These are phyloP conservation scores for Drosophila persimilis DNA, from an alignment of 1,140 invertebrate species.

Conservation along the genomic window DNA sequence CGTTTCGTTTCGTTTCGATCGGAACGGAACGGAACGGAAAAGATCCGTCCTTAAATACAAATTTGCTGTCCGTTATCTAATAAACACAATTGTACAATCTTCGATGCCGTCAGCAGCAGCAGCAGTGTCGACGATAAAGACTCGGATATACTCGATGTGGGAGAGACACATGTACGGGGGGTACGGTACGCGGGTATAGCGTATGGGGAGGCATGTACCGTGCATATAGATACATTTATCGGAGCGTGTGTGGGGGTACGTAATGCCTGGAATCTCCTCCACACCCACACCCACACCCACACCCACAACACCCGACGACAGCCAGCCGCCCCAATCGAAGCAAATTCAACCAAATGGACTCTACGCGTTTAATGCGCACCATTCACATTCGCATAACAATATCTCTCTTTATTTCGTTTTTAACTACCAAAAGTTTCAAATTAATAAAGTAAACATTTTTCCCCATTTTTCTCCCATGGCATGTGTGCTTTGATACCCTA, in stretches of 20 bases:
- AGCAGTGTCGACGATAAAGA: slow-evolving; percentile 27
- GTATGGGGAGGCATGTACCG: slow-evolving; percentile 23
- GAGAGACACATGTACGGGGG: too few species aligned
- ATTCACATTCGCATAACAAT: slow-evolving; percentile 73
- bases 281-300: background rate
- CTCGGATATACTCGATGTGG: slow-evolving; percentile 15
- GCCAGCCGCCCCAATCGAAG: slow-evolving; percentile 14
- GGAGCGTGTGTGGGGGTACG: slow-evolving; percentile 5
- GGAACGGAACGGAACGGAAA: too few species aligned
- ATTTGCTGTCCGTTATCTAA: slow-evolving; percentile 71
- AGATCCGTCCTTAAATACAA: slow-evolving; percentile 41
- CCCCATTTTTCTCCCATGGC: slow-evolving; percentile 1
- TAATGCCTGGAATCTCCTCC: slow-evolving; percentile 10
- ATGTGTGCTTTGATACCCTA: slow-evolving; percentile 2
- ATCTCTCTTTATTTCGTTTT: slow-evolving; percentile 48
- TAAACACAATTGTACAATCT: slow-evolving; percentile 64
- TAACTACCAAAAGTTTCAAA: slow-evolving; percentile 78
- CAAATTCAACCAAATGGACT: slow-evolving; percentile 17
- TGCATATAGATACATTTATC: slow-evolving; percentile 34
- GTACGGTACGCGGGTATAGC: background rate
- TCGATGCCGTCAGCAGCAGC: slow-evolving; percentile 40
- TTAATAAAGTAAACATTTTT: slow-evolving; percentile 78
- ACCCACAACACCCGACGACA: background rate
- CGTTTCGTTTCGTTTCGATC: too few species aligned
- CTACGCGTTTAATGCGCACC: slow-evolving; percentile 63